phyloP scores from a whole-genome alignment of 2,113 vertebrate species.

The Malurus cyaneus region DNA sequence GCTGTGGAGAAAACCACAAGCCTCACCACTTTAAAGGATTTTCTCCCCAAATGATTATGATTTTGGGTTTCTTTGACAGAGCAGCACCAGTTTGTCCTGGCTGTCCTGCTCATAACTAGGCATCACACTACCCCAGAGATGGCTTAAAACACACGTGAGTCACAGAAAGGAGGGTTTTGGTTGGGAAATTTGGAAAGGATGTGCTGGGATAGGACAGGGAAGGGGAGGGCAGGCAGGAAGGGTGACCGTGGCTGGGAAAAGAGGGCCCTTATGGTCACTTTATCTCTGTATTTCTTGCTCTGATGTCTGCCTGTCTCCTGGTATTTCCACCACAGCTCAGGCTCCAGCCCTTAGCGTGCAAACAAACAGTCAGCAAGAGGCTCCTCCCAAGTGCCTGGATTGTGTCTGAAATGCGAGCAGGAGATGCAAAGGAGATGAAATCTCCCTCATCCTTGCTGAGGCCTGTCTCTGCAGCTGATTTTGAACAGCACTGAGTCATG shows the following conservation, averaged over 20 bases:
- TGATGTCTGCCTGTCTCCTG: not conserved
- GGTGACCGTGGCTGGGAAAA: not conserved
- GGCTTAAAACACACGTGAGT: not conserved
- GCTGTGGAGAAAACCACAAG: not conserved
- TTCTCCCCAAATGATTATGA: not conserved
- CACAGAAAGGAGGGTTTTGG: not conserved
- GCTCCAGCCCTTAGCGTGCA: not conserved
- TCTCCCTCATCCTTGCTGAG: not conserved
- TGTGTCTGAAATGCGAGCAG: not conserved
- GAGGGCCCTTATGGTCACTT: not conserved
- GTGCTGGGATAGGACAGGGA: not conserved
- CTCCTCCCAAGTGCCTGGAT: not conserved
- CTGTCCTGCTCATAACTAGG: not conserved
- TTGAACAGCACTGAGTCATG: not conserved
- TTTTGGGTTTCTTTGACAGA: not conserved
- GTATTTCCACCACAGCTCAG: not conserved
- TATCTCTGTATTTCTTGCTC: not conserved
- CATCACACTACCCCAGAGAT: not conserved
- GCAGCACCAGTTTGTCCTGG: not conserved
- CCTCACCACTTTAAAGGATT: not conserved
- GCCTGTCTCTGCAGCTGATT: constrained; percentile 33
- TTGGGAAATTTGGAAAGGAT: not conserved
- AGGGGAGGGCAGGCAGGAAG: not conserved
- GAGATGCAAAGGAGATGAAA: constrained; percentile 13
- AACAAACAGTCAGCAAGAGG: not conserved